A percentile compares a stretch with the other conserved stretches of the same genome.
Evolutionary conservation across 2,797 vertebrate genomes (phyloP).

Genomic region (Miichthys miiuy): DNA sequence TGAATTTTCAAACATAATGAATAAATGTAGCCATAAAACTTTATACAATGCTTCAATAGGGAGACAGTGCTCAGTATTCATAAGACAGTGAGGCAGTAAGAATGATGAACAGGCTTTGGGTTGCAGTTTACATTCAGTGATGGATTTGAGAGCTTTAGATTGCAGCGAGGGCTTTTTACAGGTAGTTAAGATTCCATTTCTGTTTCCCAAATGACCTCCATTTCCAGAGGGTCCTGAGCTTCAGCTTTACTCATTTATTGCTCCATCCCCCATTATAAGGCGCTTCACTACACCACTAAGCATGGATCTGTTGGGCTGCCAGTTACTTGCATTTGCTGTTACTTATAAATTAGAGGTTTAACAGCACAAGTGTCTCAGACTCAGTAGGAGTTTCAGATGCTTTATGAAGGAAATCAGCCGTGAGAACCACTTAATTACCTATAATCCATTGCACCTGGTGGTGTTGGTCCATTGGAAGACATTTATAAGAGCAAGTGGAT

Average conservation of each 20-base stretch:
- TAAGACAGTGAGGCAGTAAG: slow-evolving; percentile 47
- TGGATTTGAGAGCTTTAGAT: slow-evolving; percentile 73
- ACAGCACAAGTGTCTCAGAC: slow-evolving; percentile 26
- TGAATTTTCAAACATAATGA: slow-evolving; percentile 39
- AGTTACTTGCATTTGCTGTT: slow-evolving; percentile 36
- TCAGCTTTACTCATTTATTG: slow-evolving; percentile 65
- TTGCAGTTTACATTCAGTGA: slow-evolving; percentile 68
- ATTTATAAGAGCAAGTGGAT: neutral
- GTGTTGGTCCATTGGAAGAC: neutral
- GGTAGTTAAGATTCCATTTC: slow-evolving; percentile 79
- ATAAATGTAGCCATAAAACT: slow-evolving; percentile 36
- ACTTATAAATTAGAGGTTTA: slow-evolving; percentile 42
- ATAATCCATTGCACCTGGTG: neutral
- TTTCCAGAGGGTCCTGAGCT: slow-evolving; percentile 70
- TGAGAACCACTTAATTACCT: slow-evolving; percentile 7
- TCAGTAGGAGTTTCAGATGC: neutral
- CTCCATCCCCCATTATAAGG: slow-evolving; percentile 51
- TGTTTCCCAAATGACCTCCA: slow-evolving; percentile 75
- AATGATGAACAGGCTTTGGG: slow-evolving; percentile 64
- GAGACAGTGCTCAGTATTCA: slow-evolving; percentile 48
- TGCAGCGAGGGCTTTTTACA: slow-evolving; percentile 64
- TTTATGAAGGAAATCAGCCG: slow-evolving; percentile 16
- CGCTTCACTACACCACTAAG: slow-evolving; percentile 33
- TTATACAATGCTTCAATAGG: slow-evolving; percentile 37
- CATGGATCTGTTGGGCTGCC: slow-evolving; percentile 29